Conservation (phyloP, 2,888 invertebrate species). For the Cataglyphis rosenhaueri region DNA sequence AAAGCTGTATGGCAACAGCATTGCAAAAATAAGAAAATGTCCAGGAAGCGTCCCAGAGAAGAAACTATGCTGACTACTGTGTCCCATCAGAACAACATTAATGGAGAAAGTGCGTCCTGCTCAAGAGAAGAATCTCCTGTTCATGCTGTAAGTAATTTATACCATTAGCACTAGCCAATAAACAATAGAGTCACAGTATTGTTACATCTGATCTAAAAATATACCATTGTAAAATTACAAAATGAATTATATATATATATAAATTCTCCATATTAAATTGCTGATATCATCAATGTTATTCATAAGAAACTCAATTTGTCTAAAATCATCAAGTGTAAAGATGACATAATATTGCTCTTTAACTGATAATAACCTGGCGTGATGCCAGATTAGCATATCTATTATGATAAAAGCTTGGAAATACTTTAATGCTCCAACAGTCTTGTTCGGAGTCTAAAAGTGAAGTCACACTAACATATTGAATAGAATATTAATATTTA, state of each 20-base stretch:
- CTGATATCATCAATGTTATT: constrained; percentile 31
- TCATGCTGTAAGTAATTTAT: constrained; percentile 75
- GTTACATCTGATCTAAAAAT: neutral
- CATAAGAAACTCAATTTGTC: constrained; percentile 23
- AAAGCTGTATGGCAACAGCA: constrained; percentile 61
- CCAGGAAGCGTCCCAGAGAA: constrained; percentile 80
- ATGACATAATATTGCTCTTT: constrained; percentile 23
- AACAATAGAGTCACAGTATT: neutral
- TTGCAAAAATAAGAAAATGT: constrained; percentile 76
- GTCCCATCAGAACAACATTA: constrained; percentile 65
- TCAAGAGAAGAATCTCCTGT: constrained; percentile 73
- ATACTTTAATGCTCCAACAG: constrained; percentile 29
- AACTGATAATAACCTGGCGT: constrained; percentile 63
- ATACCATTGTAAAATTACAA: neutral
- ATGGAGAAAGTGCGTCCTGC: constrained; percentile 75
- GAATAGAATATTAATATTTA: neutral
- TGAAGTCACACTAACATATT: neutral
- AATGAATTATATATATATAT: neutral
- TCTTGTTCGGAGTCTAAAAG: neutral
- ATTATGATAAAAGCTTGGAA: constrained; percentile 58
- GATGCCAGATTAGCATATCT: constrained; percentile 63
- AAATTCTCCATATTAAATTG: neutral
- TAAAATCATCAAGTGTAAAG: constrained; percentile 48
- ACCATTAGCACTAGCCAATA: neutral
- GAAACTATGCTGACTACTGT: constrained; percentile 71